phyloP scores from a whole-genome alignment of 2,797 vertebrate species.

The Amazonetta brasiliensis region DNA sequence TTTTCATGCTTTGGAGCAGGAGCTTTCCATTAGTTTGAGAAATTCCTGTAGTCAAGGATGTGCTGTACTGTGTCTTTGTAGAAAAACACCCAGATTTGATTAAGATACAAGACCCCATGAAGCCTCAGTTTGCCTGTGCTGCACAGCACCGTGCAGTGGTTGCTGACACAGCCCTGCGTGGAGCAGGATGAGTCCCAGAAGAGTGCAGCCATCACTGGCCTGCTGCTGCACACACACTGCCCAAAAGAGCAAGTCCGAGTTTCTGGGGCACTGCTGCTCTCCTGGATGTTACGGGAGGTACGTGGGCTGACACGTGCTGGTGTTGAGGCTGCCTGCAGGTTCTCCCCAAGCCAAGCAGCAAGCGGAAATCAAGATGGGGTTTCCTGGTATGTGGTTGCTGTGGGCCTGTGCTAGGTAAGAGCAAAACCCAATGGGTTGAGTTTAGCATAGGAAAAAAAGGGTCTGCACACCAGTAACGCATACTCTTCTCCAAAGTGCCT shows the following conservation, averaged over 20 bases:
- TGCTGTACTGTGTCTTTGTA: background rate
- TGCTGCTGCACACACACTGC: too few species aligned
- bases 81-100: background rate
- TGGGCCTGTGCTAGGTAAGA: background rate
- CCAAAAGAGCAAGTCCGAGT: background rate
- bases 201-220: accelerated
- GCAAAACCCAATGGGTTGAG: background rate
- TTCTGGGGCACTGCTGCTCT: background rate
- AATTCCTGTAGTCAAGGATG: background rate
- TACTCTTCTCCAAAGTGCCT: background rate
- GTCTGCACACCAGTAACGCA: background rate
- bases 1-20: background rate
- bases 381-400: background rate
- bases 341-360: background rate
- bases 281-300: background rate
- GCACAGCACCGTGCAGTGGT: accelerated
- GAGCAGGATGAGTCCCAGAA: too few species aligned
- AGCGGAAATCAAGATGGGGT: background rate
- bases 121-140: background rate
- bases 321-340: background rate
- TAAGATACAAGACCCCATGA: background rate
- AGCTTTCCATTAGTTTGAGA: background rate
- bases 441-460: background rate
- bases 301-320: background rate
- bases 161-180: background rate